Evolutionary conservation across 2,888 invertebrate species (phyloP).

Genomic region (Pristionchus japonicus): DNA sequence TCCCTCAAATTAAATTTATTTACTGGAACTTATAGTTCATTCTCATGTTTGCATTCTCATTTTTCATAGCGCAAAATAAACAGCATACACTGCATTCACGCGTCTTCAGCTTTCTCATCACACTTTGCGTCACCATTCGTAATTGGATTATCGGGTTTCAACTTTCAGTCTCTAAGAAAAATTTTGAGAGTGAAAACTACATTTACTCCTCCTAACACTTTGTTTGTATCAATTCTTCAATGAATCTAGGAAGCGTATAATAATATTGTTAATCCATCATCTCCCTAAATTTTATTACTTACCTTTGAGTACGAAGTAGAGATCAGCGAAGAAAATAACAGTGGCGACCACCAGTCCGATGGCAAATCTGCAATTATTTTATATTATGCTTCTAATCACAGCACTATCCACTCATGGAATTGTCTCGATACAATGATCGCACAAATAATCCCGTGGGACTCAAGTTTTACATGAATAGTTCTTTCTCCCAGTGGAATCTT

Average conservation of each 20-base stretch:
- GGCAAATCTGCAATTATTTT: conserved; percentile 51
- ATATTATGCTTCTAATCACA: not conserved
- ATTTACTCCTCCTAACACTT: not conserved
- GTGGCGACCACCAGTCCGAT: conserved; percentile 61
- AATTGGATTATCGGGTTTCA: not conserved
- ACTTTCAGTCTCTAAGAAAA: not conserved
- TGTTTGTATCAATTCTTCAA: no score
- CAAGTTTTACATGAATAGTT: not conserved
- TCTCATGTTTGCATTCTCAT: not conserved
- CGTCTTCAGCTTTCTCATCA: not conserved
- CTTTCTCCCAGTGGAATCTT: not conserved
- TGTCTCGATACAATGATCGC: not conserved
- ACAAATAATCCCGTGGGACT: not conserved
- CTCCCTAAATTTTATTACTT: not conserved
- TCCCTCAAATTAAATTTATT: not conserved
- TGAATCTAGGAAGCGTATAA: no score
- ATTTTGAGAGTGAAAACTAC: not conserved
- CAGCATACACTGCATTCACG: not conserved
- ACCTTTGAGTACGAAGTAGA: conserved; percentile 65
- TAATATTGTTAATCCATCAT: no score
- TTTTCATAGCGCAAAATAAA: not conserved
- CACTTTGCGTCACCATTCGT: not conserved
- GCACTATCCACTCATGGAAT: not conserved
- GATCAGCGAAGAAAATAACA: conserved; percentile 68
- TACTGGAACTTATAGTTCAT: not conserved